Percentiles rank a stretch among this genome's conserved stretches.
Conservation (phyloP, 2,888 invertebrate species). For the Pyrgus malvae region DNA sequence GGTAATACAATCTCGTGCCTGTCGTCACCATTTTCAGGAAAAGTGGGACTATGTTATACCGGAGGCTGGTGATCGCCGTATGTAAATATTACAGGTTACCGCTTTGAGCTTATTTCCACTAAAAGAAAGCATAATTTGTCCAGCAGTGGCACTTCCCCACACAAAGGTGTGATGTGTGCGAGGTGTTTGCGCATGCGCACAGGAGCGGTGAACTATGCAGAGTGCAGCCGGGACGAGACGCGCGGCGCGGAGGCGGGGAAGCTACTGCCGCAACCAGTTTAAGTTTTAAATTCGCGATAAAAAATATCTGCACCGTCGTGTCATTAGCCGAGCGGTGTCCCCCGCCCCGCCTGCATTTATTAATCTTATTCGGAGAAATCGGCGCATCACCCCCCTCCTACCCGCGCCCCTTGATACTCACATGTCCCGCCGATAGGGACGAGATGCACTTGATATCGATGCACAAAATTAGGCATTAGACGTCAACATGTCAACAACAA, state of each 20-base stretch:
- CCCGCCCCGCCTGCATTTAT: conserved; percentile 66
- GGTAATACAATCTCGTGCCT: conserved; percentile 6
- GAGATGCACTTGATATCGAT: conserved; percentile 25
- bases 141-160: no score
- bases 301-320: conserved; percentile 75
- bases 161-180: conserved; percentile 46
- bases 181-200: conserved; percentile 31
- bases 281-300: conserved; percentile 76
- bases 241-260: conserved; percentile 28
- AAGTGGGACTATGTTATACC: no score
- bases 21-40: not conserved
- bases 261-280: conserved; percentile 64
- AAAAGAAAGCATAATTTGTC: no score
- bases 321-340: conserved; percentile 65
- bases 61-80: no score
- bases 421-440: conserved; percentile 34
- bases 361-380: conserved; percentile 79
- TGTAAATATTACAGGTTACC: no score
- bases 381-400: conserved; percentile 57
- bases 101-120: no score
- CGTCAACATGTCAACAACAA: not conserved
- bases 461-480: conserved; percentile 16
- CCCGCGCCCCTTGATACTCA: conserved; percentile 32
- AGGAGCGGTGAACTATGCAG: conserved; percentile 53
- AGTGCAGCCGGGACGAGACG: conserved; percentile 32